These are phyloP conservation scores for Tiphia femorata DNA, from an alignment of 2,888 invertebrate species.

Conservation along the genomic window DNA sequence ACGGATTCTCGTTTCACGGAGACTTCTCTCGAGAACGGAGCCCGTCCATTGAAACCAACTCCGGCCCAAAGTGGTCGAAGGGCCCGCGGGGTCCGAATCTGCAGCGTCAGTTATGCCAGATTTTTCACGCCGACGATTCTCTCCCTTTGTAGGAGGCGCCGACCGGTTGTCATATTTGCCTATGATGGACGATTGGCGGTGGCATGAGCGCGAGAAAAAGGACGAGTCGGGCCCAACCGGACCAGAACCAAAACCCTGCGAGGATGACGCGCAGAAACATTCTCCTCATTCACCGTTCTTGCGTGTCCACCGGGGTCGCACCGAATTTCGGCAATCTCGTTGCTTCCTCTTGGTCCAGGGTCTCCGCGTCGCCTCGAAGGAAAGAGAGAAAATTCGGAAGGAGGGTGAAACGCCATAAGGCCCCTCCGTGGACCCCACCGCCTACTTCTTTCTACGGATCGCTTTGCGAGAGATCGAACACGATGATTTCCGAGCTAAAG, in stretches of 20 bases:
- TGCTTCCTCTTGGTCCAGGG: slow-evolving; percentile 50
- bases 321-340: slow-evolving; percentile 58
- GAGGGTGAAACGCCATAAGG: background rate
- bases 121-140: slow-evolving; percentile 65
- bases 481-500: too few relatives aligned
- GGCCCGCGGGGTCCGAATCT: slow-evolving; percentile 61
- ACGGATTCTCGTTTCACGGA: too few relatives aligned
- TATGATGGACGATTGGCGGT: slow-evolving; percentile 69
- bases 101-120: slow-evolving; percentile 63
- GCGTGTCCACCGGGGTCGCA: slow-evolving; percentile 39
- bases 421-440: too few relatives aligned
- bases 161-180: slow-evolving; percentile 68
- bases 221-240: slow-evolving; percentile 17
- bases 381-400: slow-evolving; percentile 7
- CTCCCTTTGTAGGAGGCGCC: slow-evolving; percentile 58
- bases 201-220: slow-evolving; percentile 44
- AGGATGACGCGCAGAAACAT: slow-evolving; percentile 63
- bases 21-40: too few relatives aligned
- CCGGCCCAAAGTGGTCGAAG: slow-evolving; percentile 19
- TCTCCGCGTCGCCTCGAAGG: slow-evolving; percentile 3
- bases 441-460: too few relatives aligned
- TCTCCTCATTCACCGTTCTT: slow-evolving; percentile 58
- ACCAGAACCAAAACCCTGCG: slow-evolving; percentile 53
- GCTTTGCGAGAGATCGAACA: too few relatives aligned
- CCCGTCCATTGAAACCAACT: too few relatives aligned